Conservation (phyloP, 2,888 invertebrate genomes). For the Reticulitermes lucifugus region DNA sequence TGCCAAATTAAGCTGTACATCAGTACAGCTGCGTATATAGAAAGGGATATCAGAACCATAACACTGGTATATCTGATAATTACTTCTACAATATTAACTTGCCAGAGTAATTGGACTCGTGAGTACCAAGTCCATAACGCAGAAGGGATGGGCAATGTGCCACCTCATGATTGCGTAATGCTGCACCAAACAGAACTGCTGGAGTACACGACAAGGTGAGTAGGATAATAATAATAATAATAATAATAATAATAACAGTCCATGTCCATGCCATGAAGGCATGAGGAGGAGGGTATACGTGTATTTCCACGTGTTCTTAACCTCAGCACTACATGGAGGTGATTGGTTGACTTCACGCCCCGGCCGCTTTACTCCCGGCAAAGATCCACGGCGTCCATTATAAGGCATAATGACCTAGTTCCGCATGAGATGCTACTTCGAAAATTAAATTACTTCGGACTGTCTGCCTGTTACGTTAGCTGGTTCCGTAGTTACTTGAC, state of each 20-base stretch:
- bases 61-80: constrained; percentile 37
- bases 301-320: too few species aligned
- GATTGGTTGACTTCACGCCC: too few species aligned
- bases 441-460: too few species aligned
- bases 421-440: too few species aligned
- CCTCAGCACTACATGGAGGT: too few species aligned
- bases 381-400: too few species aligned
- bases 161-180: constrained; percentile 35
- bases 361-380: too few species aligned
- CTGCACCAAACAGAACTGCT: background rate
- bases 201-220: background rate
- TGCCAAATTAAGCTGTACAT: constrained; percentile 41
- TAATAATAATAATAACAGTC: background rate
- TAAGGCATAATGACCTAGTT: too few species aligned
- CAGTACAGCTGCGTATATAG: background rate
- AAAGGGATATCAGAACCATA: background rate
- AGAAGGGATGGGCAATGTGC: background rate
- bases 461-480: too few species aligned
- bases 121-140: background rate
- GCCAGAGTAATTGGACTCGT: constrained; percentile 26
- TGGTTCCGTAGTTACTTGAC: too few species aligned
- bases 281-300: too few species aligned
- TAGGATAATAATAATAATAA: background rate
- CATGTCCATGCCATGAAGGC: too few species aligned
- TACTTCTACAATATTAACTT: constrained; percentile 42